Evolutionary conservation across 2,797 vertebrate genomes (phyloP), one percentile per base, ranked within the genome.

Genomic region (Trichosurus vulpecula): DNA sequence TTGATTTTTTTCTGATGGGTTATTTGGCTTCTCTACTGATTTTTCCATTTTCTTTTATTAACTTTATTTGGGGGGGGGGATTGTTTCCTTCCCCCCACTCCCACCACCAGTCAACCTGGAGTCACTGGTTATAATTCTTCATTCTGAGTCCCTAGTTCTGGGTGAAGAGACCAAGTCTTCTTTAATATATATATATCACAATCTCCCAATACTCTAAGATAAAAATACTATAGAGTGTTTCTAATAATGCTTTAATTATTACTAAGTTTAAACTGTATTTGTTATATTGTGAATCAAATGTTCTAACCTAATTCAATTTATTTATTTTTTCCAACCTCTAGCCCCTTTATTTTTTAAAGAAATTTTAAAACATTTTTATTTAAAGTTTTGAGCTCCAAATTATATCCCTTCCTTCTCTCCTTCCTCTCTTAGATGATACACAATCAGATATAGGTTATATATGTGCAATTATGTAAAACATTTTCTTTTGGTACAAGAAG

Each of bases 1-100:
- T 97, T 54, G 97, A 98, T 98, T 98, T 98, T 97, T 98, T 81
- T 81, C 92, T 90, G 56, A 98, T 95, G 95, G 97, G 58, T 93
- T 97, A 93, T 97, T 98, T 97, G 96, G 95, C 94, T 92, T 92
- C 4, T 97, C 57, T 94, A 97, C 95, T 47, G 92, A 97, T 96
- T 97, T 95, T 96, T 93, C 95, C 96, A 92, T 96, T 97, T 97
- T 95, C 92, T 96, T 97, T 98, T 94, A 95, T 96, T 96, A 95
- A 55, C 91, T 90, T 94, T 52, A n/a, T 92, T 52, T 10, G 10
- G 90, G 56, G 92, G 51, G 51, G 66, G 91, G 51, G 66, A 96
- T 56, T 54, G 53, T 92, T 98, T 96, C 41, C 66, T 96, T 53
- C 5, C n/a, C n/a, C n/a, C n/a, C n/a, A n/a, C 35, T 0, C 61